These are phyloP conservation scores for Eulithis prunata DNA, from an alignment of 2,888 invertebrate species.

Conservation along the genomic window DNA sequence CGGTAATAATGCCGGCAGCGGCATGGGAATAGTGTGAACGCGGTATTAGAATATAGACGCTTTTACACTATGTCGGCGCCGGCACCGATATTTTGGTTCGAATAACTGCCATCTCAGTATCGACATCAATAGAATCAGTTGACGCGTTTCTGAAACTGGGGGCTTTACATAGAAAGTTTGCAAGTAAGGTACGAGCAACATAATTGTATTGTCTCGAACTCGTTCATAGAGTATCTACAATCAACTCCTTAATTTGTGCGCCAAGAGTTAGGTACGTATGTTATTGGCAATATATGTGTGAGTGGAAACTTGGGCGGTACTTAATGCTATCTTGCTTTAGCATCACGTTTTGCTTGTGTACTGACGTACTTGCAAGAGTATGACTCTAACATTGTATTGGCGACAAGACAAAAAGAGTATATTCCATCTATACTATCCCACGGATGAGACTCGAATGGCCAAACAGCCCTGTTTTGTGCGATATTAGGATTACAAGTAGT, in stretches of 20 bases:
- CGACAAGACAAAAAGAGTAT: too few relatives aligned
- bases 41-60: too few relatives aligned
- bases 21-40: too few relatives aligned
- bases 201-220: conserved; percentile 47
- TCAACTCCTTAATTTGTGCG: conserved; percentile 42
- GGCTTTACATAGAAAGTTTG: conserved; percentile 46
- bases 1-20: too few relatives aligned
- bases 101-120: too few relatives aligned
- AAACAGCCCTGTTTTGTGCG: too few relatives aligned
- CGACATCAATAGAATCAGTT: neutral
- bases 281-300: conserved; percentile 36
- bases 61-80: too few relatives aligned
- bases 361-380: neutral
- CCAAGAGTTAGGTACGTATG: conserved; percentile 31
- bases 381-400: too few relatives aligned
- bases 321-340: conserved; percentile 11
- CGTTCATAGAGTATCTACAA: conserved; percentile 41
- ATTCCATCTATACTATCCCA: too few relatives aligned
- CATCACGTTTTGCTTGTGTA: neutral
- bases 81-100: too few relatives aligned
- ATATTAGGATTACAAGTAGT: too few relatives aligned
- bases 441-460: too few relatives aligned
- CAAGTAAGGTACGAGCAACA: conserved; percentile 34
- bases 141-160: conserved; percentile 30
- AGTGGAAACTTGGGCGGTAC: conserved; percentile 30